A percentile compares a stretch with the other conserved stretches of the same genome.
phyloP scores from a whole-genome alignment of 2,888 invertebrate genomes.

The Limnephilus rhombicus region DNA sequence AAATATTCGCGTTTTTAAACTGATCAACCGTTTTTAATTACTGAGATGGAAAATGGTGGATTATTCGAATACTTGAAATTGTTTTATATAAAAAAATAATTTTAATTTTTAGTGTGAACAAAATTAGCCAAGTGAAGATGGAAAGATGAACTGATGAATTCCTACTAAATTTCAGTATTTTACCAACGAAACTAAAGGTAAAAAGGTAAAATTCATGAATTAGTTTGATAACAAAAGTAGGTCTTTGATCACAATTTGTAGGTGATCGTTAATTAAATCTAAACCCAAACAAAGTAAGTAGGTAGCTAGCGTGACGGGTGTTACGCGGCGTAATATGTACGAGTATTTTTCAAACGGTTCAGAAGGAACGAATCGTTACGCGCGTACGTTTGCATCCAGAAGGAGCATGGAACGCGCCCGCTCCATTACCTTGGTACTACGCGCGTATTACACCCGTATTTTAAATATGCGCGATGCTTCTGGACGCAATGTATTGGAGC shows the following conservation, averaged over 20 bases:
- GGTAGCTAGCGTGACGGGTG: not conserved
- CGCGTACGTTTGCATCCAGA: too few species aligned
- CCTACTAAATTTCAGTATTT: not conserved
- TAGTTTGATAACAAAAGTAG: not conserved
- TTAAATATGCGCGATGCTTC: too few species aligned
- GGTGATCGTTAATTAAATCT: not conserved
- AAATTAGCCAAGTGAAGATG: too few species aligned
- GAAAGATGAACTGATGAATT: not conserved
- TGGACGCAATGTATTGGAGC: too few species aligned
- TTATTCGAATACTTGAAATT: not conserved
- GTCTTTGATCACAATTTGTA: not conserved
- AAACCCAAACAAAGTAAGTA: not conserved
- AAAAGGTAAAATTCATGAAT: not conserved
- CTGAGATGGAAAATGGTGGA: not conserved
- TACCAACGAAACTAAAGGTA: not conserved
- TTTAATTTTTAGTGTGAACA: not conserved
- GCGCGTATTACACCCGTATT: too few species aligned
- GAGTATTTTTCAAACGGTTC: not conserved
- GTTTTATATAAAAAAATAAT: not conserved
- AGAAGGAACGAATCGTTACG: too few species aligned
- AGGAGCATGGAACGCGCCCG: too few species aligned
- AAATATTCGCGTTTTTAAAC: conserved; percentile 7
- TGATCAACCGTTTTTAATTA: not conserved
- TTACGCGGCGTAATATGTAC: too few species aligned
- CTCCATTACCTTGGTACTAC: too few species aligned